Conservation (phyloP, 1,140 invertebrate species). For the Megalopta genalis region DNA sequence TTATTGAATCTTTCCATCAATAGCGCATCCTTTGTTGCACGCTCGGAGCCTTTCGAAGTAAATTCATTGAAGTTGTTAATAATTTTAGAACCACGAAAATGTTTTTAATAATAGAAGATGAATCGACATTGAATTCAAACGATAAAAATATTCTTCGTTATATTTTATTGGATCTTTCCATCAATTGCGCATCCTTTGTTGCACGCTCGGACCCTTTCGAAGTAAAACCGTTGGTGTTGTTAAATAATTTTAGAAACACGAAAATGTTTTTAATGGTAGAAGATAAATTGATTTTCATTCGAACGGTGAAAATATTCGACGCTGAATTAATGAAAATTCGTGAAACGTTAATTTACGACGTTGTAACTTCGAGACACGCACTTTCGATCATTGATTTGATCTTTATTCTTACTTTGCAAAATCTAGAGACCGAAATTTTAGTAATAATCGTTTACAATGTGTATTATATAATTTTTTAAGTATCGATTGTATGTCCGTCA, state of each 20-base stretch:
- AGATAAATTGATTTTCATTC: background rate
- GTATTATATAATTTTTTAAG: no score
- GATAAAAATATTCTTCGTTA: no score
- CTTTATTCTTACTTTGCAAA: no score
- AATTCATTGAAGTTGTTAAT: background rate
- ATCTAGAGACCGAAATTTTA: no score
- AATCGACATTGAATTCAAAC: background rate
- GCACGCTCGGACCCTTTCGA: background rate
- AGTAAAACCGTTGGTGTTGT: background rate
- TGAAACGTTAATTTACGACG: no score
- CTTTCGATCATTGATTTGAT: no score
- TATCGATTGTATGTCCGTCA: background rate
- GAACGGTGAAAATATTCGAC: no score
- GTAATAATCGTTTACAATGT: no score
- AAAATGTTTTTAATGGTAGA: background rate
- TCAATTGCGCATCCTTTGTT: slow-evolving; percentile 19
- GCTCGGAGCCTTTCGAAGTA: background rate
- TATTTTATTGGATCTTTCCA: slow-evolving; percentile 1
- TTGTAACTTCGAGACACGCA: no score
- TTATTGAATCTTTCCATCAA: slow-evolving; percentile 12
- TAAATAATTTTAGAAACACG: background rate
- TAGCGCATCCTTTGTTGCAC: slow-evolving; percentile 15
- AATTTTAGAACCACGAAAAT: background rate
- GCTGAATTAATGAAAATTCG: no score
- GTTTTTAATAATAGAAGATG: background rate